Evolutionary conservation across 2,113 vertebrate species (phyloP).

Genomic region (Neotoma lepida): DNA sequence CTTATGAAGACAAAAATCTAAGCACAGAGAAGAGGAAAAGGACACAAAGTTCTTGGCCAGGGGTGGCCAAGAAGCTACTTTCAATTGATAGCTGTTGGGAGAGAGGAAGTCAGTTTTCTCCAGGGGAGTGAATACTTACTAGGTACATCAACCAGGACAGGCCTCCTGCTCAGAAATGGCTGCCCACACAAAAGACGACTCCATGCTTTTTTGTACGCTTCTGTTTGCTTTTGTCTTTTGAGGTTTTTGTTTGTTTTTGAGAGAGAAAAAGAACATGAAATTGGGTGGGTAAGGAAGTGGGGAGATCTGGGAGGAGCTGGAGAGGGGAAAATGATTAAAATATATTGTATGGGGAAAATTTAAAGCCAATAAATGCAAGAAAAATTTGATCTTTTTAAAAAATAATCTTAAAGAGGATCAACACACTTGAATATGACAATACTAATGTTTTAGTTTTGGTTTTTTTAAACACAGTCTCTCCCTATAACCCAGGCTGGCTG

Average conservation of each 20-base stretch:
- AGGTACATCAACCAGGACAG: neutral
- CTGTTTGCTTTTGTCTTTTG: neutral
- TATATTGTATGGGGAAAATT: neutral
- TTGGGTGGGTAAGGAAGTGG: neutral
- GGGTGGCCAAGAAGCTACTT: neutral
- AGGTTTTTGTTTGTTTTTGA: neutral
- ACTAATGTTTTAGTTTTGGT: neutral
- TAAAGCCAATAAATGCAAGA: neutral
- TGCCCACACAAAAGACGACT: neutral
- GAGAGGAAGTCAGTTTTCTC: neutral
- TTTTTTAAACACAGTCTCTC: neutral
- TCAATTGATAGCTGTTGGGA: neutral
- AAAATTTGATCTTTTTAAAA: conserved; percentile 32
- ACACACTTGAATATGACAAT: conserved; percentile 14
- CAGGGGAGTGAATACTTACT: neutral
- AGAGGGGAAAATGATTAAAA: neutral
- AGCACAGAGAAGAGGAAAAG: neutral
- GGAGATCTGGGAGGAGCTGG: neutral
- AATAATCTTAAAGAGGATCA: conserved; percentile 19
- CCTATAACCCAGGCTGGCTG: neutral
- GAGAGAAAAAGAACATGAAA: neutral
- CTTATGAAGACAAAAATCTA: neutral
- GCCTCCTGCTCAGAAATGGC: neutral
- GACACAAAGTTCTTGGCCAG: neutral
- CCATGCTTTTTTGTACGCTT: neutral